Evolutionary conservation across 2,888 invertebrate species (phyloP), one percentile per base, ranked within the genome.

Genomic region (Agrilus mali): DNA sequence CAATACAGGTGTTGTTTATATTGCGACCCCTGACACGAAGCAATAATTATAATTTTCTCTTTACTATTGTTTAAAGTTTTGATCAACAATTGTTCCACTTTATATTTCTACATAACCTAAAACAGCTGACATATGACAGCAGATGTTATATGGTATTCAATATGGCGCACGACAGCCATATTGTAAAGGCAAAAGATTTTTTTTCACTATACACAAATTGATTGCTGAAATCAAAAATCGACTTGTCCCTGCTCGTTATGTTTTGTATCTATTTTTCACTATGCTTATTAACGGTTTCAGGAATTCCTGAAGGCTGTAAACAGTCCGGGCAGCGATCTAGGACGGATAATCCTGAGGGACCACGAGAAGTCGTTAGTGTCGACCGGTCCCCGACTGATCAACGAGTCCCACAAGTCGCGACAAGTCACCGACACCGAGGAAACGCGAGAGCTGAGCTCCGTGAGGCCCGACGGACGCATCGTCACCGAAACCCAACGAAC

Each of bases 351-450:
- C 57, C 64, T 68, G 43, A 66, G 67, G 38, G 76, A 74, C 53
- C 70, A 72, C 33, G 74, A 73, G 56, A 69, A 74, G 49, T 73
- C 77, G 58, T 58, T 84, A 57, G 77, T 80, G 48, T 72, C 78
- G 36, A 70, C 72, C 8, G 85, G 83, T 33, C 85, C 86, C 1
- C 73, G 77, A 48, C 68, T 88, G 47, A 72, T 89, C 42, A 80
- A 81, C 59, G 86, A 86, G 58, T 81, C 84, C 32, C 74, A 76
- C 50, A 82, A 82, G 51, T 82, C 79, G 53, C 80, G 79, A 54
- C 88, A 87, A 63, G 83, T 85, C 41, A 78, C 86, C 60, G 88
- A 90, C 64, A 88, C 88, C 49, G 89, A 89, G 71, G 86, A 88
- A 59, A 83, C 81, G 49, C 72, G 77, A 54, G 83, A 87, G 64